Conservation (phyloP, 2,888 invertebrate species). For the Drosophila vallismaia region DNA sequence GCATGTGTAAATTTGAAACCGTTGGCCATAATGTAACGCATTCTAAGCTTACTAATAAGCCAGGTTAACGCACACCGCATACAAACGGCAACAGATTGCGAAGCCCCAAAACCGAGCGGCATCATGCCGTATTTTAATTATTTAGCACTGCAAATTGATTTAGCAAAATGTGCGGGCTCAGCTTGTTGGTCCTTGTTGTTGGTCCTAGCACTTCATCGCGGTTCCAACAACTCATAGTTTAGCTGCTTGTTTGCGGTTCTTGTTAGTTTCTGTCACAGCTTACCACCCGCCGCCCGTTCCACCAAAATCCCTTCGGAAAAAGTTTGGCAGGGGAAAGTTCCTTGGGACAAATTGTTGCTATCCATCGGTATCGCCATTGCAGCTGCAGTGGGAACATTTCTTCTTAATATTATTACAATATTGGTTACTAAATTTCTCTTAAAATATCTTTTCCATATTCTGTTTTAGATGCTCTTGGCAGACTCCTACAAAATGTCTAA, state of each 20-base stretch:
- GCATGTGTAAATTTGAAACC: conserved; percentile 29
- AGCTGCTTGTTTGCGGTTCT: conserved; percentile 48
- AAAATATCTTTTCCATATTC: too few species aligned
- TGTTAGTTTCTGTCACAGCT: conserved; percentile 28
- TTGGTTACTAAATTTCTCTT: too few species aligned
- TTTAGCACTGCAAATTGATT: conserved; percentile 50
- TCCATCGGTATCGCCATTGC: conserved; percentile 7
- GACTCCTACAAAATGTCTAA: not conserved
- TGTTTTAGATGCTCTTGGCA: too few species aligned
- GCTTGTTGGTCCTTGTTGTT: conserved; percentile 13
- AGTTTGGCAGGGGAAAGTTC: conserved; percentile 49
- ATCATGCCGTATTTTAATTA: conserved; percentile 52
- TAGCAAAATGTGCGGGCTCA: conserved; percentile 32
- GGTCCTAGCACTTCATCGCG: conserved; percentile 42
- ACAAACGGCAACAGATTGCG: conserved; percentile 28
- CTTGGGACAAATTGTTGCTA: conserved; percentile 40
- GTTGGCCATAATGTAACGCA: conserved; percentile 43
- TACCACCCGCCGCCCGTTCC: not conserved
- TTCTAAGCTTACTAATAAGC: conserved; percentile 45
- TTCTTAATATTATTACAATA: too few species aligned
- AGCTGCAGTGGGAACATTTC: not conserved
- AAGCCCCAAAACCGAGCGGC: conserved; percentile 30
- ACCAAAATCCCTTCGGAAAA: conserved; percentile 16
- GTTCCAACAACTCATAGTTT: conserved; percentile 36
- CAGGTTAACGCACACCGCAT: conserved; percentile 21